Evolutionary conservation across 2,888 invertebrate species (phyloP).

Genomic region (Tortrix viridana): DNA sequence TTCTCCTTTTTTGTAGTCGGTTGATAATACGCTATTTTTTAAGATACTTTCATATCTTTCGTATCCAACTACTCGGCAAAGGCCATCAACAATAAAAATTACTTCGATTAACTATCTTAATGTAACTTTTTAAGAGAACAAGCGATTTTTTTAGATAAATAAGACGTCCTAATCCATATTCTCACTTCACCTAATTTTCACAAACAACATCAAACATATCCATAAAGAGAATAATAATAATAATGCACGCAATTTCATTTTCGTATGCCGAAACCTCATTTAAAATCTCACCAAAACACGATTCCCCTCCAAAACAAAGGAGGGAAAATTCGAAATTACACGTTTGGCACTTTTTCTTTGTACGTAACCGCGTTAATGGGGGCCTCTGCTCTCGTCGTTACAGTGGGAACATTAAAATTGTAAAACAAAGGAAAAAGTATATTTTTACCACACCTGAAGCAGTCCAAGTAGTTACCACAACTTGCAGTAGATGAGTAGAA

Average conservation of each 20-base stretch:
- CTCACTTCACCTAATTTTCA: neutral
- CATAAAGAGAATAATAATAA: conserved; percentile 2
- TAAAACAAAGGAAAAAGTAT: neutral
- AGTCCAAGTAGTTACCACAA: neutral
- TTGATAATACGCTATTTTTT: no score
- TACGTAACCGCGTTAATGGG: conserved; percentile 36
- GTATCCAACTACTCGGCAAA: no score
- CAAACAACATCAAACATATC: neutral
- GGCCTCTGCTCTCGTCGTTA: conserved; percentile 20
- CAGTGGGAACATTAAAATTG: conserved; percentile 11
- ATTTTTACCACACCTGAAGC: neutral
- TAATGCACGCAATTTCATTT: conserved; percentile 25
- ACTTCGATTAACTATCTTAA: no score
- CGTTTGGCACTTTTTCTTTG: conserved; percentile 37
- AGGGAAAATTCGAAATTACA: conserved; percentile 35
- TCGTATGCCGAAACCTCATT: conserved; percentile 25
- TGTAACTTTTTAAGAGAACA: no score
- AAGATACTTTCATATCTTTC: no score
- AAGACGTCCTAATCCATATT: no score
- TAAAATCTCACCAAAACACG: conserved; percentile 29
- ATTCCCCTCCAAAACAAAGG: conserved; percentile 21
- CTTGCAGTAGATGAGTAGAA: no score
- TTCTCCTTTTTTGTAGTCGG: no score
- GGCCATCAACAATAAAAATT: no score
- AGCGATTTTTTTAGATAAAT: no score